A percentile compares a stretch with the other conserved stretches of the same genome.
Conservation (phyloP, 1,140 invertebrate species). For the Platorchestia sp. region DNA sequence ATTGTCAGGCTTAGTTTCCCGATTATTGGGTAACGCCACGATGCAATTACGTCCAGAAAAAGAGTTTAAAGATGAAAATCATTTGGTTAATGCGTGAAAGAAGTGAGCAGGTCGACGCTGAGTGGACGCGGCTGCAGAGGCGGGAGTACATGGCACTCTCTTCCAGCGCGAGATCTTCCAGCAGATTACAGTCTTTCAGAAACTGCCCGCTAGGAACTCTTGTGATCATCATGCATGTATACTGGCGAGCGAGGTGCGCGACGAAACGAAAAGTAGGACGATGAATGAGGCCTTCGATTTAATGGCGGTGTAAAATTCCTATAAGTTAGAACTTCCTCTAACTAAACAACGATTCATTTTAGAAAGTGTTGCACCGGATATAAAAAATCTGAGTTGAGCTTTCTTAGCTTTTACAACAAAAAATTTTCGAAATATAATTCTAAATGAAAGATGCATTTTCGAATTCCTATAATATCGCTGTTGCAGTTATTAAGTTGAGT, state of each 20-base stretch:
- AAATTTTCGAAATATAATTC: no score
- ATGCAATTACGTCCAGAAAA: neutral
- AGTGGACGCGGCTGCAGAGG: neutral
- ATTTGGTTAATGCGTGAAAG: neutral
- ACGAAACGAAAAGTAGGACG: neutral
- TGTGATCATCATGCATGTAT: neutral
- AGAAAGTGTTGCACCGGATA: no score
- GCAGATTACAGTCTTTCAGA: neutral
- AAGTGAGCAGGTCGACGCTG: neutral
- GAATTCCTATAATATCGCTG: no score
- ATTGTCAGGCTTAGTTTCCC: neutral
- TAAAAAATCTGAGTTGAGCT: no score
- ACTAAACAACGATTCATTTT: neutral
- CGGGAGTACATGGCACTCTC: neutral
- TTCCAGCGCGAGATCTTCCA: neutral
- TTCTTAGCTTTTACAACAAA: no score
- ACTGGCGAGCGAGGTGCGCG: neutral
- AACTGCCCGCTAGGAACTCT: neutral
- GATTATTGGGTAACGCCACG: neutral
- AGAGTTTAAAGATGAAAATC: neutral
- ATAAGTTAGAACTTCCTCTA: neutral
- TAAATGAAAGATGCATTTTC: no score
- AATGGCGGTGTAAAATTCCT: neutral
- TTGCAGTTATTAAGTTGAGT: no score
- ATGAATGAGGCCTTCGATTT: neutral